A percentile compares a stretch with the other conserved stretches of the same genome.
Evolutionary conservation across 2,888 invertebrate genomes (phyloP).

Genomic region (Himalopsyche tibetana): DNA sequence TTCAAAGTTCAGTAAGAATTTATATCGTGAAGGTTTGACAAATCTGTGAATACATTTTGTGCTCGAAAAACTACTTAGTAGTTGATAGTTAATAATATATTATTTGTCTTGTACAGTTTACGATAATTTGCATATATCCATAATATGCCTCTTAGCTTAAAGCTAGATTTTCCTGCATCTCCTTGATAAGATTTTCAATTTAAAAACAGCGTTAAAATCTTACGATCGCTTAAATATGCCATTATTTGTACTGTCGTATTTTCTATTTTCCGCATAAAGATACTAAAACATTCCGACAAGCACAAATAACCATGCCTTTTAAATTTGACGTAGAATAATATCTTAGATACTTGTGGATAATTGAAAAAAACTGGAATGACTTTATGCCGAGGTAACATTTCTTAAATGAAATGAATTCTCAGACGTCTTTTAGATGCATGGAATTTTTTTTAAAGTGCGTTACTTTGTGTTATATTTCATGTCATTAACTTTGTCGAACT

Average conservation of each 20-base stretch:
- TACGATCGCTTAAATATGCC: neutral
- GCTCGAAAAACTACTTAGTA: too few relatives aligned
- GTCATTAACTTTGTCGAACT: too few relatives aligned
- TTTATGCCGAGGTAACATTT: neutral
- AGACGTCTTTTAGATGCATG: neutral
- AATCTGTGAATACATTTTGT: too few relatives aligned
- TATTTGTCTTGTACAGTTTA: too few relatives aligned
- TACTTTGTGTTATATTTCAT: too few relatives aligned
- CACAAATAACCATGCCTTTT: conserved; percentile 15
- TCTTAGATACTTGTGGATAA: conserved; percentile 1
- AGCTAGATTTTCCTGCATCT: too few relatives aligned
- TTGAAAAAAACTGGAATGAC: conserved; percentile 18
- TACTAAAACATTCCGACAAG: conserved; percentile 12
- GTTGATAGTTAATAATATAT: too few relatives aligned
- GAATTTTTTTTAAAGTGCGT: too few relatives aligned
- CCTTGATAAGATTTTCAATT: neutral
- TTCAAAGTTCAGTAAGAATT: too few relatives aligned
- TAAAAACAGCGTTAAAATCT: neutral
- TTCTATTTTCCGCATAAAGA: conserved; percentile 10
- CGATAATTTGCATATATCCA: too few relatives aligned
- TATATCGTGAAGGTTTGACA: too few relatives aligned
- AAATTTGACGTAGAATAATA: conserved; percentile 26
- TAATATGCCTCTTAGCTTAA: too few relatives aligned
- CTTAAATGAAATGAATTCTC: neutral
- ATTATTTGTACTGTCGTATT: conserved; percentile 34